phyloP scores from a whole-genome alignment of 2,888 invertebrate genomes.

The Dilophus febrilis region DNA sequence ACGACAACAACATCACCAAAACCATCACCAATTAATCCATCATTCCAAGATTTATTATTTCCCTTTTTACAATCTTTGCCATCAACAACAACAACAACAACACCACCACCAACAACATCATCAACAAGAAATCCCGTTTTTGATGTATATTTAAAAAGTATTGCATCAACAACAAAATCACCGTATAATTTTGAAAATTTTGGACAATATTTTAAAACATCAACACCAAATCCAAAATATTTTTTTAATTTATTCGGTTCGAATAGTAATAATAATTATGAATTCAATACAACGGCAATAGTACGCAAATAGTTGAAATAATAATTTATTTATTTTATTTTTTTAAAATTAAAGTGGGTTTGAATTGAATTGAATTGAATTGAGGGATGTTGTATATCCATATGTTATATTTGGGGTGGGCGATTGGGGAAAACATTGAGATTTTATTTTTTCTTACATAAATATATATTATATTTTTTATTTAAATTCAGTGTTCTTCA shows the following conservation, averaged over 20 bases:
- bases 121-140: slow-evolving; percentile 19
- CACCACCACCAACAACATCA: slow-evolving; percentile 5
- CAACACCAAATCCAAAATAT: slow-evolving; percentile 20
- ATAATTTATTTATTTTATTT: too few species aligned
- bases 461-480: too few species aligned
- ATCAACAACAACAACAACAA: slow-evolving; percentile 23
- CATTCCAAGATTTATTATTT: slow-evolving; percentile 2
- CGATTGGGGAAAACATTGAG: too few species aligned
- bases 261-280: slow-evolving; percentile 15
- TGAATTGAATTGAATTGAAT: too few species aligned
- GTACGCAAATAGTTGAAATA: too few species aligned
- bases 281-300: slow-evolving; percentile 12
- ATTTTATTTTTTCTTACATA: too few species aligned
- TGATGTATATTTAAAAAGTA: slow-evolving; percentile 27
- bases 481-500: too few species aligned
- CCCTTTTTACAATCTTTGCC: not conserved
- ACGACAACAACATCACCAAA: not conserved
- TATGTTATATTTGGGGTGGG: too few species aligned
- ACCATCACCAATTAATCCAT: not conserved
- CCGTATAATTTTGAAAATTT: slow-evolving; percentile 33
- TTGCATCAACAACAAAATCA: slow-evolving; percentile 37
- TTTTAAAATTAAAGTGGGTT: too few species aligned
- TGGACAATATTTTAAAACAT: slow-evolving; percentile 14
- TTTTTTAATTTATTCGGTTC: slow-evolving; percentile 34
- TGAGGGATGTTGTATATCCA: too few species aligned